These are phyloP conservation scores for Saguinus midas DNA, from an alignment of 2,113 vertebrate genomes.

Conservation along the genomic window DNA sequence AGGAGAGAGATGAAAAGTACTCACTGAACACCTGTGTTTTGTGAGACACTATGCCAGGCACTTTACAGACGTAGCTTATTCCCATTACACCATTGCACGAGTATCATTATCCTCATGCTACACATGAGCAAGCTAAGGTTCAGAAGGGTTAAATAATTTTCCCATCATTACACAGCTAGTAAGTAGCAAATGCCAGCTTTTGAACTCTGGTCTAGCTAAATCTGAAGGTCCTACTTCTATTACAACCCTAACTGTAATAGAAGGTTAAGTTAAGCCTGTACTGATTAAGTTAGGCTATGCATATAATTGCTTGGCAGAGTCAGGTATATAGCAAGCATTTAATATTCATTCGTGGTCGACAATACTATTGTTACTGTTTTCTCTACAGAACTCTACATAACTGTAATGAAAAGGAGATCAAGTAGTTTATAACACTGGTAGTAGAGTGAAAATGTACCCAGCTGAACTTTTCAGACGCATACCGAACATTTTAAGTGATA, in stretches of 20 bases:
- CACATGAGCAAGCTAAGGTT: neutral
- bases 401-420: neutral
- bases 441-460: neutral
- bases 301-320: too few relatives aligned
- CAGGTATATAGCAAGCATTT: too few relatives aligned
- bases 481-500: neutral
- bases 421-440: neutral
- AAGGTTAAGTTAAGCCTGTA: too few relatives aligned
- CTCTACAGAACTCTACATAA: too few relatives aligned
- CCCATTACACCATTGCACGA: neutral
- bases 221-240: neutral
- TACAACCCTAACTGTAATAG: neutral
- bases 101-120: neutral
- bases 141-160: neutral
- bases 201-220: neutral
- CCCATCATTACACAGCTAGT: neutral
- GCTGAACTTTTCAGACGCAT: neutral
- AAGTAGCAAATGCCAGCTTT: neutral
- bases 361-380: too few relatives aligned
- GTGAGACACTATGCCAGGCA: neutral
- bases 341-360: too few relatives aligned
- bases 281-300: too few relatives aligned
- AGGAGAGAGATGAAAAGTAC: neutral
- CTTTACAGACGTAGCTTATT: neutral
- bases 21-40: neutral